Percentiles rank a stretch among this genome's conserved stretches.
Evolutionary conservation across 2,888 invertebrate genomes (phyloP).

Genomic region (Tachina fera): DNA sequence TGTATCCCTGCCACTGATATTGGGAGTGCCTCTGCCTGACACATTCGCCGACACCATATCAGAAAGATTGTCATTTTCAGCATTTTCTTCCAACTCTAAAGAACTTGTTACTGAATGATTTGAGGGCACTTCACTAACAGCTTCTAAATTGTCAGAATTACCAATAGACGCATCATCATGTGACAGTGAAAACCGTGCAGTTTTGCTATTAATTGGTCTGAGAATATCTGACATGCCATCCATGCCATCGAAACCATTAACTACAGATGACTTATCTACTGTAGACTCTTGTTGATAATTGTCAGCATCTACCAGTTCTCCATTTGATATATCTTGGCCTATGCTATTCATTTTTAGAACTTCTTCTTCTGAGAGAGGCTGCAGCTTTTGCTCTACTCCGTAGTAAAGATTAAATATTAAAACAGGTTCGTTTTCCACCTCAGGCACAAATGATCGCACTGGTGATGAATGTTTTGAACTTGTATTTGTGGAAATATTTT

Average conservation of each 20-base stretch:
- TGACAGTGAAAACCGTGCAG: constrained; percentile 90
- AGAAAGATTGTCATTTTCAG: constrained; percentile 95
- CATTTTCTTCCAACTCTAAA: constrained; percentile 93
- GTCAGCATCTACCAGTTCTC: constrained; percentile 73
- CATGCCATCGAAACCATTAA: constrained; percentile 77
- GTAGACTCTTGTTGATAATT: constrained; percentile 77
- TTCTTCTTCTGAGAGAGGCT: constrained; percentile 87
- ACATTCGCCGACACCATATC: constrained; percentile 99
- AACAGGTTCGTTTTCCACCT: constrained; percentile 84
- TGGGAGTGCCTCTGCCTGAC: constrained; percentile 95
- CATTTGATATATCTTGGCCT: constrained; percentile 79
- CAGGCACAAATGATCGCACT: constrained; percentile 74
- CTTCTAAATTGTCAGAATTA: constrained; percentile 96
- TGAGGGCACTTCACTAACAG: constrained; percentile 97
- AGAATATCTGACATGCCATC: constrained; percentile 80
- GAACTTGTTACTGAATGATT: constrained; percentile 97
- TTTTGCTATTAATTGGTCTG: constrained; percentile 84
- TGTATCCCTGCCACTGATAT: constrained; percentile 98
- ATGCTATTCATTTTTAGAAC: constrained; percentile 84
- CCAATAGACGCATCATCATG: constrained; percentile 96
- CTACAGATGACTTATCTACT: constrained; percentile 75
- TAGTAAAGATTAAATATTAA: constrained; percentile 88
- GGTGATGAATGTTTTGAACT: constrained; percentile 74
- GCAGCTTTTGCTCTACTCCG: constrained; percentile 86
- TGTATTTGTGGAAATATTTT: constrained; percentile 35